Evolutionary conservation across 2,797 vertebrate species (phyloP).

Genomic region (Eutrigla gurnardus): DNA sequence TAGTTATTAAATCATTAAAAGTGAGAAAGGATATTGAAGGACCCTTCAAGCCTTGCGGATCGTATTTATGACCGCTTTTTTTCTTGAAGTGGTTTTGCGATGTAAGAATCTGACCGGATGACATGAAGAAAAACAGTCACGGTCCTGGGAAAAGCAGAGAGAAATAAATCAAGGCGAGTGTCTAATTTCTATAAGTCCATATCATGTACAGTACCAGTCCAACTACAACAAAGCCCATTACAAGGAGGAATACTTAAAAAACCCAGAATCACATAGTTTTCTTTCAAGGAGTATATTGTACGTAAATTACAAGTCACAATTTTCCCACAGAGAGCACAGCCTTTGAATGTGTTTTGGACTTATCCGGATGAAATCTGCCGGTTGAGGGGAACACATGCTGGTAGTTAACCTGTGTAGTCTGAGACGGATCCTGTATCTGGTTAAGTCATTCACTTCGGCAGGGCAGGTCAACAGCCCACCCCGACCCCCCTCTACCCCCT

Average conservation of each 20-base stretch:
- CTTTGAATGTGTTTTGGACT: conserved; percentile 21
- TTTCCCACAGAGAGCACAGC: conserved; percentile 32
- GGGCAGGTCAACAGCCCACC: conserved; percentile 56
- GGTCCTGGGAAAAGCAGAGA: conserved; percentile 23
- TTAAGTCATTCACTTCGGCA: conserved; percentile 74
- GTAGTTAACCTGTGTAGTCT: conserved; percentile 70
- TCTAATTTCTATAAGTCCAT: conserved; percentile 32
- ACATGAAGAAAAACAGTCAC: conserved; percentile 29
- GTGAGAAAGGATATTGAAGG: background rate
- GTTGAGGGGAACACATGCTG: conserved; percentile 64
- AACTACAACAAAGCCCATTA: background rate
- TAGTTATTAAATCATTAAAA: background rate
- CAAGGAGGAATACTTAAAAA: background rate
- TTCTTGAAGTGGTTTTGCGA: conserved; percentile 3
- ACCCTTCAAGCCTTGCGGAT: background rate
- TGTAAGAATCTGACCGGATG: background rate
- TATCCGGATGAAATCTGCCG: conserved; percentile 40
- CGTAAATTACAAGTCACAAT: conserved; percentile 8
- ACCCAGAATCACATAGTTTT: conserved; percentile 18
- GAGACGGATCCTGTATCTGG: conserved; percentile 74
- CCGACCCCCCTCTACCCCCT: background rate
- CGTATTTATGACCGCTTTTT: background rate
- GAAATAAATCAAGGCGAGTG: conserved; percentile 37
- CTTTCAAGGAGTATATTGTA: background rate
- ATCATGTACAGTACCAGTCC: conserved; percentile 7